Percentiles rank a stretch among this genome's conserved stretches.
Evolutionary conservation across 2,888 invertebrate genomes (phyloP).

Genomic region (Euplagia quadripunctaria): DNA sequence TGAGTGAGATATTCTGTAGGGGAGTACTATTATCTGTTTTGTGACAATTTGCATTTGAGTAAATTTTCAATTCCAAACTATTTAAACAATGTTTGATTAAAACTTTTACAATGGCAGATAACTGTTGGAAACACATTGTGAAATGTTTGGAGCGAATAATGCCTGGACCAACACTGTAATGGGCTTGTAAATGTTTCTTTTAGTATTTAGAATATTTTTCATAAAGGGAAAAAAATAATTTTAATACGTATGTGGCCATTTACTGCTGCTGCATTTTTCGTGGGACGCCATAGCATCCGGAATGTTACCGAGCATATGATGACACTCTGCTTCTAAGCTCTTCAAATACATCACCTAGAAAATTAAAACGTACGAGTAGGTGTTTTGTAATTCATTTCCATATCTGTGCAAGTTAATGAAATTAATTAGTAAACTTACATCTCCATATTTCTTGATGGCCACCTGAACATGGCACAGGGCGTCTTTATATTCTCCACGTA

Average conservation of each 20-base stretch:
- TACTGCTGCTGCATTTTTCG: conserved; percentile 59
- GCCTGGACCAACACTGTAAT: not conserved
- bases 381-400: not conserved
- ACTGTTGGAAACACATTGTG: not conserved
- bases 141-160: not conserved
- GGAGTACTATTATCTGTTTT: too few species aligned
- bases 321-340: conserved; percentile 75
- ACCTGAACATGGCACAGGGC: conserved; percentile 70
- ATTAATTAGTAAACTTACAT: conserved; percentile 55
- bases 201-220: not conserved
- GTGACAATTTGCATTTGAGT: too few species aligned
- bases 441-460: conserved; percentile 71
- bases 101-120: not conserved
- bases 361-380: not conserved
- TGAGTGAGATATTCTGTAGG: too few species aligned
- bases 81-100: not conserved
- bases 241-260: conserved; percentile 10
- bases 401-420: not conserved
- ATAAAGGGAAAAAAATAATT: not conserved
- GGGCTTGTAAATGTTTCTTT: not conserved
- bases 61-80: too few species aligned
- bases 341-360: conserved; percentile 70
- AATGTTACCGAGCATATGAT: conserved; percentile 62
- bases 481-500: conserved; percentile 65
- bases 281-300: conserved; percentile 59